These are phyloP conservation scores for Tympanuchus pallidicinctus DNA, from an alignment of 2,113 vertebrate genomes.

Conservation along the genomic window DNA sequence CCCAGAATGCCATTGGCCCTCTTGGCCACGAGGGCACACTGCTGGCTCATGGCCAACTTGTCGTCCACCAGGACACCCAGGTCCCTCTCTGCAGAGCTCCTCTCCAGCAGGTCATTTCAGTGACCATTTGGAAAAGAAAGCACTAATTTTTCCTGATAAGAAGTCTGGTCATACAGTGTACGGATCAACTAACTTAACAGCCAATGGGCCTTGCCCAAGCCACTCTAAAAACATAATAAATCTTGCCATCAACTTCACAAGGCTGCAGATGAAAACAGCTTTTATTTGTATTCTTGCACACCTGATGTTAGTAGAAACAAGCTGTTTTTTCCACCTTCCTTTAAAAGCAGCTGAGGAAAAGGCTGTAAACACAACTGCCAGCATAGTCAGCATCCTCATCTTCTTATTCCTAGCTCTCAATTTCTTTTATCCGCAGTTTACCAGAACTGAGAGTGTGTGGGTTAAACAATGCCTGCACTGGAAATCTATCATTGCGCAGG, in stretches of 20 bases:
- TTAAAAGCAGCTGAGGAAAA: constrained; percentile 31
- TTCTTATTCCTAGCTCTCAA: constrained; percentile 20
- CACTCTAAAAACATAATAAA: neutral
- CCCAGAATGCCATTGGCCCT: no score
- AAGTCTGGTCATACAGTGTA: neutral
- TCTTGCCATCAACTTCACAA: neutral
- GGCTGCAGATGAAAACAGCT: constrained; percentile 27
- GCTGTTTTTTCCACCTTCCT: neutral
- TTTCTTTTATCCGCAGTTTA: constrained; percentile 43
- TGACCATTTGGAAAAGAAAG: neutral
- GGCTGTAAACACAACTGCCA: constrained; percentile 17
- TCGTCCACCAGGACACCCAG: no score
- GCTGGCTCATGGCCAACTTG: no score
- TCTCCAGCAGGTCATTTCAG: no score
- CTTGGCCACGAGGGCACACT: no score
- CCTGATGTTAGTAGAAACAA: constrained; percentile 56
- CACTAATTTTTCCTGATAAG: neutral
- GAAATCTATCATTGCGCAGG: neutral
- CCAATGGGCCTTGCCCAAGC: rapidly evolving
- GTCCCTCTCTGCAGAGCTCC: no score
- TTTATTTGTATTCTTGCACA: constrained; percentile 27
- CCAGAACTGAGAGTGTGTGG: constrained; percentile 8
- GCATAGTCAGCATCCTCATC: constrained; percentile 11
- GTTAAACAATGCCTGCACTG: constrained; percentile 30
- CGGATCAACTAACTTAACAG: neutral